phyloP scores from a whole-genome alignment of 1,140 invertebrate species.

The Atta colombica region DNA sequence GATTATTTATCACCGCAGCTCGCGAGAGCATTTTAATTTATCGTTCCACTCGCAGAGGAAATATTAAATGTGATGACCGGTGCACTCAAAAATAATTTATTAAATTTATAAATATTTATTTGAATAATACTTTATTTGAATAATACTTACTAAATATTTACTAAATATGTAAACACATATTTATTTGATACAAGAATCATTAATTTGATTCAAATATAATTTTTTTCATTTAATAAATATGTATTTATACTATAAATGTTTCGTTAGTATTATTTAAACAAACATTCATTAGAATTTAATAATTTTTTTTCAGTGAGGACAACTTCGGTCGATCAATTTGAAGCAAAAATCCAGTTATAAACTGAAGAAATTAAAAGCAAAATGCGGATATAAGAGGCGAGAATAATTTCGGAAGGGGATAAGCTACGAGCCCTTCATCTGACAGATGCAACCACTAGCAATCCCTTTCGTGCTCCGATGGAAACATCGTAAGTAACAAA shows the following conservation, averaged over 20 bases:
- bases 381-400: not conserved
- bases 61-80: not conserved
- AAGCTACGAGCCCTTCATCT: not conserved
- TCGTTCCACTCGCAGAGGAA: conserved; percentile 13
- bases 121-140: no score
- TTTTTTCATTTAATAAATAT: no score
- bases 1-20: conserved; percentile 46
- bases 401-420: conserved; percentile 19
- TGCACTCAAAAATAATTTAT: not conserved
- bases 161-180: no score
- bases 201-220: no score
- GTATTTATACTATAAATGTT: no score
- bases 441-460: not conserved
- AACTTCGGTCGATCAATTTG: conserved; percentile 32
- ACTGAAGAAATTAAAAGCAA: conserved; percentile 30
- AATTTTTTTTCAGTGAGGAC: not conserved
- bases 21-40: conserved; percentile 46
- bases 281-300: no score
- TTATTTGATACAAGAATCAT: no score
- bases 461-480: no score
- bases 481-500: conserved; percentile 53
- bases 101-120: no score
- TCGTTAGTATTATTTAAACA: no score
- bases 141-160: no score
- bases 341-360: not conserved